These are phyloP conservation scores for Drosophila kambysellisi DNA, from an alignment of 2,888 invertebrate genomes.

Conservation along the genomic window DNA sequence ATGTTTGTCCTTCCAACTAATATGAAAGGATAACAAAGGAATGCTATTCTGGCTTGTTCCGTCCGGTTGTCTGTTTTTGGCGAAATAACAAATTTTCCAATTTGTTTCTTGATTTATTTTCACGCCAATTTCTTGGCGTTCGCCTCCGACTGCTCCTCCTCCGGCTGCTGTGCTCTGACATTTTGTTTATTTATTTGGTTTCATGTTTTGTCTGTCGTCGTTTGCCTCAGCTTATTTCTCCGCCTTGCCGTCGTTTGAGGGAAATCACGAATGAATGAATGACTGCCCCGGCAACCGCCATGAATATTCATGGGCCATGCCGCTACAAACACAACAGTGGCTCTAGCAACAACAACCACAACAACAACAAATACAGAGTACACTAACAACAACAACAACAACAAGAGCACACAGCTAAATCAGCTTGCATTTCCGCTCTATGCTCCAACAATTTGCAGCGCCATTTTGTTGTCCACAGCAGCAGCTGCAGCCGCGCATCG, in stretches of 20 bases:
- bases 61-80: conserved; percentile 33
- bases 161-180: conserved; percentile 52
- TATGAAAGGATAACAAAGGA: conserved; percentile 5
- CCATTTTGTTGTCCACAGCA: conserved; percentile 70
- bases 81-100: conserved; percentile 78
- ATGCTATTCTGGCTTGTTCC: conserved; percentile 29
- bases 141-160: conserved; percentile 37
- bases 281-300: conserved; percentile 75
- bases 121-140: conserved; percentile 77
- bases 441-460: conserved; percentile 72
- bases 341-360: conserved; percentile 30
- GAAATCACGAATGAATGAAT: conserved; percentile 80
- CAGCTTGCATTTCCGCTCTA: conserved; percentile 74
- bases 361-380: background rate
- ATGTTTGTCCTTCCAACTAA: background rate
- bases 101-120: conserved; percentile 81
- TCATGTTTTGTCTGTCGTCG: conserved; percentile 74
- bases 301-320: conserved; percentile 74
- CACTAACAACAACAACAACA: conserved; percentile 17
- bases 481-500: conserved; percentile 25
- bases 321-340: conserved; percentile 68
- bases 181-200: conserved; percentile 78
- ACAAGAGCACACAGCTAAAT: conserved; percentile 45
- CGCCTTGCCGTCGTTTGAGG: conserved; percentile 56
- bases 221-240: conserved; percentile 1